These are phyloP conservation scores for Xylocopa sonorina DNA, from an alignment of 1,140 invertebrate genomes.

Conservation along the genomic window DNA sequence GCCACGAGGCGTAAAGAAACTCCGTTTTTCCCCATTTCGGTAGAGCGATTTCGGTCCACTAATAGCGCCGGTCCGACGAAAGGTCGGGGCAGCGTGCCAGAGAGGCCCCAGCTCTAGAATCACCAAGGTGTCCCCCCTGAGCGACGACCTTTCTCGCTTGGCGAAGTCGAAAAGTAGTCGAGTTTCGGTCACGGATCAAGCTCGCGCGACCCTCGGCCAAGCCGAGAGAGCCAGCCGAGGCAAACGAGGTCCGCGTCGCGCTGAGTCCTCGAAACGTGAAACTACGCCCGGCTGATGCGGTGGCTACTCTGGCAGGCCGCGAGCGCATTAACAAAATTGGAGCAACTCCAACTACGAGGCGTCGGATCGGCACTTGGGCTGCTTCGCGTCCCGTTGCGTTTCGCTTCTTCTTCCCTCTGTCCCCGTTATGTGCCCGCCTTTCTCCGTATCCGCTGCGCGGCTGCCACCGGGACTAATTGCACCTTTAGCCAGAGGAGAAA, in stretches of 20 bases:
- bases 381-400: conserved; percentile 20
- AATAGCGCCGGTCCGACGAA: conserved; percentile 32
- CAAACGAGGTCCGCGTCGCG: conserved; percentile 25
- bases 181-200: conserved; percentile 23
- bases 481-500: conserved; percentile 23
- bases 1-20: neutral
- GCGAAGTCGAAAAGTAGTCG: conserved; percentile 29
- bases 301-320: conserved; percentile 23
- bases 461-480: conserved; percentile 52
- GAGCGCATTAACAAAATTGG: conserved; percentile 75
- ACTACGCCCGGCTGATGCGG: conserved; percentile 28
- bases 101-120: neutral
- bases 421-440: too few relatives aligned
- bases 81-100: conserved; percentile 43
- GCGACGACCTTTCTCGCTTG: neutral
- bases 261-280: conserved; percentile 56
- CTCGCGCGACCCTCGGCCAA: conserved; percentile 15
- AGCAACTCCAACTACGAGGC: conserved; percentile 68
- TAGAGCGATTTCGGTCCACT: conserved; percentile 42
- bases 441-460: neutral
- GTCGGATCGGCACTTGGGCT: conserved; percentile 54
- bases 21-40: conserved; percentile 45
- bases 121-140: neutral
- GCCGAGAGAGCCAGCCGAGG: conserved; percentile 43
- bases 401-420: too few relatives aligned